Base-by-base conservation (phyloP, 2,113 vertebrate genomes). In the Pachycephala philippinensis region DNA sequence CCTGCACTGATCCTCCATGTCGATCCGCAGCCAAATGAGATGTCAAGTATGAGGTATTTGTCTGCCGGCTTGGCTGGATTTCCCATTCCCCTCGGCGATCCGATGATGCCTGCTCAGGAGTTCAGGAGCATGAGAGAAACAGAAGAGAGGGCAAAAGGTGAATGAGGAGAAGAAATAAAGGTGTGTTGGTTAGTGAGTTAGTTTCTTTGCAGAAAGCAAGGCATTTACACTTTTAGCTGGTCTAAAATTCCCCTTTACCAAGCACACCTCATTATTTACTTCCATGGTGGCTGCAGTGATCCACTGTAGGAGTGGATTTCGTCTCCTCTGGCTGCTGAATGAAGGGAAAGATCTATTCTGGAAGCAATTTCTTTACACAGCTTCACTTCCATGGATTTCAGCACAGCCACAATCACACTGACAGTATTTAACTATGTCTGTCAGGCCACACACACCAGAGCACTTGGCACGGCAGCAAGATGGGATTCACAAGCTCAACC, bases 1-100 rank as follows among this genome's bases (percentile, higher is more conserved):
- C 99, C 99, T 99, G 99, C 82, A 99, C 99, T 96, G 99, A 99
- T 98, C 99, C 99, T 98, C 99, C 99, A 85, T 99, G 99, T 98
- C 99, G 99, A 96, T 99, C 99, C 87, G 99, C 98, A 96, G 99
- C 99, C 98, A 99, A 98, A 97, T 99, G 99, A 98, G 99, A 99
- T 97, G 99, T 98, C 98, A 99, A 96, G 98, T 99, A 99, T 59
- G 99, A 99, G 98, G 99, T 98, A 98, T 99, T 99, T 96, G 99
- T 98, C 98, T 99, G 99, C 87, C 99, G 99, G 98, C 98, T 99
- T 37, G 99, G 99, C 97, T 99, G 99, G 96, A 99, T 98, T 97
- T 99, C 99, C 99, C 99, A 99, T 66, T 99, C 99, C 98, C 99
- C 99, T 98, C 99, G 98, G 97, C 99, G 99, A 95, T 99, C 99